Percentiles rank a stretch among this genome's conserved stretches.
Conservation (phyloP, 2,797 vertebrate genomes). For the Miichthys miiuy region DNA sequence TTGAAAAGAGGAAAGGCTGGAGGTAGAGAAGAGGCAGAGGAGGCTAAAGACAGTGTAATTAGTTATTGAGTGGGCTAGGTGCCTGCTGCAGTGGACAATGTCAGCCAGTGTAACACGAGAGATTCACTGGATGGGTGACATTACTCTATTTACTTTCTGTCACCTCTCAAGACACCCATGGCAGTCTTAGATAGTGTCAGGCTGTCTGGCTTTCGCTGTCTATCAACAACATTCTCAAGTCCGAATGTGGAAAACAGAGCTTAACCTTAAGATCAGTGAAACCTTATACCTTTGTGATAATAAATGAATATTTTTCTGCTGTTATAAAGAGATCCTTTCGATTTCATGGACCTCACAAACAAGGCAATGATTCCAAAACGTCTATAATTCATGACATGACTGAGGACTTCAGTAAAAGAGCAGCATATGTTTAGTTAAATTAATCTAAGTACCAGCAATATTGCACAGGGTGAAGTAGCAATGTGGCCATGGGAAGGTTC, state of each 20-base stretch:
- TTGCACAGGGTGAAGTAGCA: slow-evolving; percentile 39
- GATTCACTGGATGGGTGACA: slow-evolving; percentile 56
- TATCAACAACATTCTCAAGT: slow-evolving; percentile 55
- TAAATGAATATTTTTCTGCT: slow-evolving; percentile 36
- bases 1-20: slow-evolving; percentile 59
- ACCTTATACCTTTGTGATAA: slow-evolving; percentile 42
- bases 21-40: slow-evolving; percentile 46
- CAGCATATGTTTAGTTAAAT: slow-evolving; percentile 55
- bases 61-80: slow-evolving; percentile 72
- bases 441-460: slow-evolving; percentile 45
- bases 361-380: slow-evolving; percentile 7
- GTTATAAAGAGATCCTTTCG: neutral
- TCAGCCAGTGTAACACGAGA: slow-evolving; percentile 59
- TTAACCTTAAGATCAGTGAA: slow-evolving; percentile 59
- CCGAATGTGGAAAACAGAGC: slow-evolving; percentile 48
- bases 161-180: slow-evolving; percentile 63
- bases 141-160: slow-evolving; percentile 74
- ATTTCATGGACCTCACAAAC: slow-evolving; percentile 21
- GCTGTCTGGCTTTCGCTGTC: slow-evolving; percentile 62
- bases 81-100: slow-evolving; percentile 62
- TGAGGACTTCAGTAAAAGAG: slow-evolving; percentile 18
- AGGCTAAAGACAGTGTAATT: slow-evolving; percentile 76
- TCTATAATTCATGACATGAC: neutral
- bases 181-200: slow-evolving; percentile 68
- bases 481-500: slow-evolving; percentile 34